Evolutionary conservation across 2,888 invertebrate species (phyloP), one percentile per base, ranked within the genome.

Genomic region (Micoletzkya japonica): DNA sequence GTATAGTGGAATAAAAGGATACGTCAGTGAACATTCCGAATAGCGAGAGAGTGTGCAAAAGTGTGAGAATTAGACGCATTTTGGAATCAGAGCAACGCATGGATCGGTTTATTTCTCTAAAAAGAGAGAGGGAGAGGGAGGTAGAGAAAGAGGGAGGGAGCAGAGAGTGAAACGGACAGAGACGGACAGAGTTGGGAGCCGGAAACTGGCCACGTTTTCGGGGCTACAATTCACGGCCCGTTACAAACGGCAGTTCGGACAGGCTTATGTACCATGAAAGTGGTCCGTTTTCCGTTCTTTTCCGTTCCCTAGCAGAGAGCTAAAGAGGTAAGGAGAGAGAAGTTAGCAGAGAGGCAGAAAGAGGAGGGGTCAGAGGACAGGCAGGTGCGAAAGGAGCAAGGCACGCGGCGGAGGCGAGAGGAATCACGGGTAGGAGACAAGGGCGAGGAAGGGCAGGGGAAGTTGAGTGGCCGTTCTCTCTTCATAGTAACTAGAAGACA

Each of bases 371-470:
- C 39, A 39, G 17, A 32, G 36, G 60, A 60, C 39, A 60, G 60
- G 39, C n/a, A n/a, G n/a, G 34, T 14, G 37, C 6, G 59, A 14
- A 2, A 54, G 54, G 28, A 52, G 58, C 34, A 59, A 59, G 59
- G 59, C 28, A 59, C 37, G 59, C 59, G 37, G 44, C 37, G 59
- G 59, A 39, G 59, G 37, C 39, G 44, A 59, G 44, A 39, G 39
- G 59, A 59, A 36, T 36, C 58, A 58, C 58, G 58, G 44, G 60
- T 44, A 14, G 36, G 44, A 60, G 44, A 44, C 39, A 30, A 30
- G 60, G 30, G 60, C 39, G 44, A 30, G 61, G 28, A 28, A 2
- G 36, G n/a, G 44, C 20, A 34, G 28, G n/a, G 39, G 44, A 20
- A 44, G 44, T 10, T 32, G 50, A 63, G 39, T n/a, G n/a, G n/a